Percentiles rank a stretch among this genome's conserved stretches.
Evolutionary conservation across 2,888 invertebrate species (phyloP).

Genomic region (Cephus sareptanus): DNA sequence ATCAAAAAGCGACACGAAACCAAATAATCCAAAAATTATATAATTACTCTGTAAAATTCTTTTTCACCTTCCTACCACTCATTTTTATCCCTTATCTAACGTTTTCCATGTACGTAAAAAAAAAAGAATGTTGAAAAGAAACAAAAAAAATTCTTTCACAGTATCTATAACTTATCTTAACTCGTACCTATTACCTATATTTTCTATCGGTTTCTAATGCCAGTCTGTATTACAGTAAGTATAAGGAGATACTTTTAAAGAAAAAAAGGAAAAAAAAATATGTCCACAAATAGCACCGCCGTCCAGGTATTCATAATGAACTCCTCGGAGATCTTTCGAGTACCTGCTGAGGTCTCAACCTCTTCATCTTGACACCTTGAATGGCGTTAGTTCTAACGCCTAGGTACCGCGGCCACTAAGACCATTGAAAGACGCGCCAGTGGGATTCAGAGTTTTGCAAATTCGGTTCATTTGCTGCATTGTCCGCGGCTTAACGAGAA

Average conservation of each 20-base stretch:
- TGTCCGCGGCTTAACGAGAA: constrained; percentile 60
- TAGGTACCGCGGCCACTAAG: constrained; percentile 50
- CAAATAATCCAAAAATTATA: too few relatives aligned
- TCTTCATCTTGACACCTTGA: constrained; percentile 60
- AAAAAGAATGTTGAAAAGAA: background rate
- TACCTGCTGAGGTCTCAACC: constrained; percentile 45
- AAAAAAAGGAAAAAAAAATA: background rate
- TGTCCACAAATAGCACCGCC: background rate
- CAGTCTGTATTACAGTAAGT: background rate
- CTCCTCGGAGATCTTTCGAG: constrained; percentile 44
- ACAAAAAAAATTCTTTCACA: background rate
- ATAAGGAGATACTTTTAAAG: background rate
- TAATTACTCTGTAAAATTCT: background rate
- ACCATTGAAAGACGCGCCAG: constrained; percentile 34
- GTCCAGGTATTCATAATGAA: constrained; percentile 47
- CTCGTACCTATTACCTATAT: background rate
- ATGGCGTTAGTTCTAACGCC: constrained; percentile 66
- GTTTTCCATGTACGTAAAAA: background rate
- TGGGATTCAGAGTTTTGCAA: constrained; percentile 55
- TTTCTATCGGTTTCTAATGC: background rate
- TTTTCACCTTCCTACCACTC: background rate
- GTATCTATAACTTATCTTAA: background rate
- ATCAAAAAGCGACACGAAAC: background rate
- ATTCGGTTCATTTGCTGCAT: constrained; percentile 66
- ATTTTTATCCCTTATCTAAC: background rate